Conservation (phyloP, 1,140 invertebrate species). For the Drosophila nigrodunni region DNA sequence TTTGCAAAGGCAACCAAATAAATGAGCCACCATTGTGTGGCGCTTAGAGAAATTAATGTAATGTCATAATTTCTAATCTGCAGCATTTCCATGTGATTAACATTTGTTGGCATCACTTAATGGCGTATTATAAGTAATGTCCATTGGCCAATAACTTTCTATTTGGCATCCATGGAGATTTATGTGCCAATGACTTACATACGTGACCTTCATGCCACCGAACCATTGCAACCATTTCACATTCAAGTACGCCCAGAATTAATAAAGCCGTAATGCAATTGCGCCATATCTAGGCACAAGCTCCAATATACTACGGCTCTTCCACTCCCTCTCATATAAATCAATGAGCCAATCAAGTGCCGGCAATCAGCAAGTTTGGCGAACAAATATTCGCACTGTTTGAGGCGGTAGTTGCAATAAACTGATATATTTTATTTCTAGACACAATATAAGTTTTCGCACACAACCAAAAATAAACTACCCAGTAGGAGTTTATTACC, state of each 20-base stretch:
- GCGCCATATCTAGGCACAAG: slow-evolving; percentile 4
- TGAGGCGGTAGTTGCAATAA: slow-evolving; percentile 20
- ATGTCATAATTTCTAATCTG: slow-evolving; percentile 82
- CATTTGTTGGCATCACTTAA: slow-evolving; percentile 71
- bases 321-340: slow-evolving; percentile 36
- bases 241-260: slow-evolving; percentile 2
- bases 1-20: slow-evolving; percentile 42
- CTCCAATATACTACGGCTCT: not conserved
- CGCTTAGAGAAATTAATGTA: slow-evolving; percentile 73
- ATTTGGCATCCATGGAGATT: slow-evolving; percentile 44
- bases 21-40: slow-evolving; percentile 48
- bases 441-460: too few species aligned
- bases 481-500: too few species aligned
- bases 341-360: slow-evolving; percentile 66
- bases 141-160: slow-evolving; percentile 51
- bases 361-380: slow-evolving; percentile 47
- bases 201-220: slow-evolving; percentile 45
- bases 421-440: slow-evolving; percentile 36
- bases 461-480: too few species aligned
- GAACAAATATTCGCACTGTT: slow-evolving; percentile 52
- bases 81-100: slow-evolving; percentile 80
- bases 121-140: slow-evolving; percentile 54
- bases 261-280: slow-evolving; percentile 47
- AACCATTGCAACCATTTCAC: slow-evolving; percentile 35
- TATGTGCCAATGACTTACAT: slow-evolving; percentile 48